Evolutionary conservation across 2,113 vertebrate genomes (phyloP), one percentile per base, ranked within the genome.

Genomic region (Tautogolabrus adspersus): DNA sequence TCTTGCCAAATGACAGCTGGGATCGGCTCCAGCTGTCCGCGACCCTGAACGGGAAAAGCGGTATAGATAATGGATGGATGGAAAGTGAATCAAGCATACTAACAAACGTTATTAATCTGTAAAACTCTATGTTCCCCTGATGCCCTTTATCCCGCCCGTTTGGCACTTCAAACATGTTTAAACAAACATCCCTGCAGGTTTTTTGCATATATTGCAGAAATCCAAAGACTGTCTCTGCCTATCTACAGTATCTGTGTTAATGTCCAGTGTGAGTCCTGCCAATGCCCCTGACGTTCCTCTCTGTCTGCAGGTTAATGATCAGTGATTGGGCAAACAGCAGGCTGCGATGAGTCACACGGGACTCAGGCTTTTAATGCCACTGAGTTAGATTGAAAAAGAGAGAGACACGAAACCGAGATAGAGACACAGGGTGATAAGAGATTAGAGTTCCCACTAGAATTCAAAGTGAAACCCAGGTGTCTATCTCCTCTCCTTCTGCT

Each of bases 251-350:
- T 77, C 62, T 10, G 57, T 71, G 56, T 22, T 10, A 7, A 10
- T 15, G 73, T 51, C 58, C 21, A 34, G 66, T 69, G 38, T 30
- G 49, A 12, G 64, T 22, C 19, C 42, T 0, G 55, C 67, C 57
- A 15, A 13, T 21, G 55, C 10, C 13, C 30, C 18, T 30, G 59
- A 21, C 30, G 1, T 61, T 2, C 7, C 63, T 57, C 26, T 57
- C 61, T 23, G 61, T 46, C 69, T 52, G 44, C 22, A 37, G 66
- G 76, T 88, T 88, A 90, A 90, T 88, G 66, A 87, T 54, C 77
- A 77, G 44, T 1, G 69, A 70, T 13, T 61, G 74, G 67, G 80
- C 73, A 85, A 91, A 81, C 82, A 76, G 42, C 2, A 54, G 30
- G 23, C 38, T 19, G 73, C 30, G 30, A 47, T 16, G n/a, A 37